phyloP scores from a whole-genome alignment of 1,140 invertebrate genomes.

The Drosophila auraria region DNA sequence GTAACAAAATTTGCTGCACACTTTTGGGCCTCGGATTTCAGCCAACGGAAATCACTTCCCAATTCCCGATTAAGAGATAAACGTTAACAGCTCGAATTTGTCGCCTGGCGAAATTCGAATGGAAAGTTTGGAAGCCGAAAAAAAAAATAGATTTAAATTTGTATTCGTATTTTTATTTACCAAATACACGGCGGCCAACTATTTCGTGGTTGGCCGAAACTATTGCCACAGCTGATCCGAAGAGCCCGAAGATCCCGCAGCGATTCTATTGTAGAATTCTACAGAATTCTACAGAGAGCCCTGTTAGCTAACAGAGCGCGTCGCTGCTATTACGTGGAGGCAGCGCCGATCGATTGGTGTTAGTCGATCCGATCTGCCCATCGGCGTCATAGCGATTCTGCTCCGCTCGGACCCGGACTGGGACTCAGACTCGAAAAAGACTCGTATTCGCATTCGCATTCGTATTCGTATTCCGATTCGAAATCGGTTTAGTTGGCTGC shows the following conservation, averaged over 20 bases:
- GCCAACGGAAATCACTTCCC: not conserved
- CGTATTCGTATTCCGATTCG: not conserved
- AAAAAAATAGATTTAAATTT: not conserved
- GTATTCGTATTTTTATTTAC: not conserved
- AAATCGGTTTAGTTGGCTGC: constrained; percentile 20
- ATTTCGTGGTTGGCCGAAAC: not conserved
- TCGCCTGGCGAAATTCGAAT: not conserved
- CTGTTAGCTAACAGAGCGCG: constrained; percentile 32
- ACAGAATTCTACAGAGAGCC: not conserved
- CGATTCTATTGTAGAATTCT: not conserved
- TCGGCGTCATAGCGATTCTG: constrained; percentile 20
- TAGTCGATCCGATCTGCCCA: constrained; percentile 39
- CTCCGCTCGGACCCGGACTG: constrained; percentile 7
- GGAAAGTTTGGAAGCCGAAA: not conserved
- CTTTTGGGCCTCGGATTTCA: constrained; percentile 9
- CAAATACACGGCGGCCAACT: too few species aligned
- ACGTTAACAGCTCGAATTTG: not conserved
- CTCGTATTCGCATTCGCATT: too few species aligned
- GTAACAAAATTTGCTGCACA: constrained; percentile 3
- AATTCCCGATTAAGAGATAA: not conserved
- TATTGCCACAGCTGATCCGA: constrained; percentile 5
- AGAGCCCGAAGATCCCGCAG: not conserved
- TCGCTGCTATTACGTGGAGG: constrained; percentile 22
- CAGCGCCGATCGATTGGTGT: constrained; percentile 26
- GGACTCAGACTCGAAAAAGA: not conserved